Percentiles rank a stretch among this genome's conserved stretches.
Evolutionary conservation across 2,113 vertebrate genomes (phyloP).

Genomic region (Uria aalge): DNA sequence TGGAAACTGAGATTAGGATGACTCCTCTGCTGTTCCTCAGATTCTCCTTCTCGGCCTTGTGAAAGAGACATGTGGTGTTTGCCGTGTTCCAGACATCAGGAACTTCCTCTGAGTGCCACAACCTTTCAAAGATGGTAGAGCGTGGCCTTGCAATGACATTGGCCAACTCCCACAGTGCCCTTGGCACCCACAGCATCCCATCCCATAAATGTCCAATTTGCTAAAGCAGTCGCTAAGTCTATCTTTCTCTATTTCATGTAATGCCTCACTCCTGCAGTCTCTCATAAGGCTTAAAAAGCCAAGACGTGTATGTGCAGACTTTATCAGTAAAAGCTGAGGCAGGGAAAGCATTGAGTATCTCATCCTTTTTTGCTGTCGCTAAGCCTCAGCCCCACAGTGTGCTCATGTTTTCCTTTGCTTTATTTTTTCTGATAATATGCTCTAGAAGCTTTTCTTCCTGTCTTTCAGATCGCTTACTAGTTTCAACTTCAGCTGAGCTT

Average conservation of each 20-base stretch:
- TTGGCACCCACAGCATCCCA: neutral
- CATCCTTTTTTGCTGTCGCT: neutral
- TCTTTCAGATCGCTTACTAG: neutral
- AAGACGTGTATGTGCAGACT: neutral
- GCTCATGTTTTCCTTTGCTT: neutral
- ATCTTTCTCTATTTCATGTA: neutral
- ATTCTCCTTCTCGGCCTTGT: neutral
- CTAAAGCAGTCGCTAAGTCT: neutral
- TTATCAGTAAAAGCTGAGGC: neutral
- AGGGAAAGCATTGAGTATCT: neutral
- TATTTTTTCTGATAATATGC: neutral
- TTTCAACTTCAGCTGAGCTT: slow-evolving; percentile 14
- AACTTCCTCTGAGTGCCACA: neutral
- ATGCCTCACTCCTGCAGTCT: neutral
- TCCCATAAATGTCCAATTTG: neutral
- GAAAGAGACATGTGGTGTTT: fast-evolving
- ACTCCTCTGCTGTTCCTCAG: neutral
- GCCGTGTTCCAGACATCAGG: neutral
- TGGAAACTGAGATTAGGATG: neutral
- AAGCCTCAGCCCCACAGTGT: neutral
- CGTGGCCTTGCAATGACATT: neutral
- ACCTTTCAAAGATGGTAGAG: neutral
- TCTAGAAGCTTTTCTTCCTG: neutral
- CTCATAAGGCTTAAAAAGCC: neutral
- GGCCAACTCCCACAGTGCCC: neutral